Base-by-base conservation (phyloP, 2,113 vertebrate genomes). In the Rousettus leschenaultii region DNA sequence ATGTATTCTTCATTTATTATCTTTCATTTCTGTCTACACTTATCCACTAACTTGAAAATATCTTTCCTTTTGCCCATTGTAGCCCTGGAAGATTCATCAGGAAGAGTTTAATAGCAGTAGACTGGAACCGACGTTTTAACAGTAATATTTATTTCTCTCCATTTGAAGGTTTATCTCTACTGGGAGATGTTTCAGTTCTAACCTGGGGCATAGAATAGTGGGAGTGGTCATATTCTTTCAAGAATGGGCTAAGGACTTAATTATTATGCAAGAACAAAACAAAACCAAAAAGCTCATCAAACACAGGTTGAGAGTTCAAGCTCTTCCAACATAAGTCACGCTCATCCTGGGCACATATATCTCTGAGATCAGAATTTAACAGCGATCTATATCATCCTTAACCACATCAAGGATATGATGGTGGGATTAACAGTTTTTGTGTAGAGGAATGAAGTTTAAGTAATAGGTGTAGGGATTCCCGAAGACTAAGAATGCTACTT, bases 91-190 rank as follows among this genome's bases (percentile, higher is more conserved):
- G 40, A 85, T 15, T 43, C 13, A 2, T 35, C 35, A 68, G 48
- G 66, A 94, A 96, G 74, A 82, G 51, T 78, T 82, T 33, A 73
- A 30, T 71, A 90, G 45, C 10, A 57, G 16, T 63, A 70, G 28
- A 40, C 9, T 70, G 7, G 30, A 30, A 21, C 18, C 95, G 3
- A 35, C 2, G 35, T 57, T 96, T 77, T 71, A 82, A 84, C 59
- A 70, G 45, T 70, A 48, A 13, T 87, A 89, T 94, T 96, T 91
- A 57, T 93, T 97, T 95, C 35, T 93, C 18, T 96, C 22, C 18
- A 88, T 51, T 12, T 84, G 28, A 84, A 48, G 15, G 48, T 95
- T 63, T 89, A 61, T 83, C 66, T 96, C n/a, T 85, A 43, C 48
- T 57, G 51, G 66, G 89, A 79, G 22, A 71, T 33, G 5, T 68